Percentiles rank a stretch among this genome's conserved stretches.
These are phyloP conservation scores for Lamprologus speciosus DNA, from an alignment of 2,113 vertebrate genomes.

Conservation along the genomic window DNA sequence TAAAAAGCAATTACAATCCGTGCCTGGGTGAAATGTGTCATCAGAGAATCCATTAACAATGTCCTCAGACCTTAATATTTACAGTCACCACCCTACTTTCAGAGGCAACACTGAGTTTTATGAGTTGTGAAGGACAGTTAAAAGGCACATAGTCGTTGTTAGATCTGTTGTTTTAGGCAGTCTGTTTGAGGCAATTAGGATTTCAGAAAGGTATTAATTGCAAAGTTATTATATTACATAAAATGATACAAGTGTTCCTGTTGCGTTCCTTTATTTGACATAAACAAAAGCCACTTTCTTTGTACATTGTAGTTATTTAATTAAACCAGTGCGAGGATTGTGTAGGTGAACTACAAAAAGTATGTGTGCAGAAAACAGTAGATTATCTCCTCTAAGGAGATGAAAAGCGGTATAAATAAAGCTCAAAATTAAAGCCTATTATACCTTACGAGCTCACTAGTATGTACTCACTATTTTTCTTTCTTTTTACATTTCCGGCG, in stretches of 20 bases:
- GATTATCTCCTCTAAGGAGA: neutral
- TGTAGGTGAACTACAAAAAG: neutral
- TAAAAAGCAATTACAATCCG: conserved; percentile 72
- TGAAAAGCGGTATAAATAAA: neutral
- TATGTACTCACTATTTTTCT: neutral
- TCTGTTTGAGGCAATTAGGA: conserved; percentile 2
- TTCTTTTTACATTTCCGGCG: neutral
- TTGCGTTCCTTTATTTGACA: neutral
- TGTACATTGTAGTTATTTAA: neutral
- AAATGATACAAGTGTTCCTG: neutral
- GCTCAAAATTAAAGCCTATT: neutral
- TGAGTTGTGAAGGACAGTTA: conserved; percentile 53
- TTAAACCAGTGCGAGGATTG: neutral
- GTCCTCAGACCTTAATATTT: conserved; percentile 67
- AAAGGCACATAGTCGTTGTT: conserved; percentile 32
- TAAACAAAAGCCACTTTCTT: neutral
- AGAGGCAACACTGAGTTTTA: conserved; percentile 17
- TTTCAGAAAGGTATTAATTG: neutral
- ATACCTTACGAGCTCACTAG: neutral
- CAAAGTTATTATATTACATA: neutral
- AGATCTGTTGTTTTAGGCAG: neutral
- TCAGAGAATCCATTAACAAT: conserved; percentile 62
- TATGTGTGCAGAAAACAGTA: neutral
- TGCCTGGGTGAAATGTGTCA: conserved; percentile 60
- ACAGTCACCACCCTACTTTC: conserved; percentile 61